phyloP scores from a whole-genome alignment of 2,113 vertebrate species.

The Notechis scutatus region DNA sequence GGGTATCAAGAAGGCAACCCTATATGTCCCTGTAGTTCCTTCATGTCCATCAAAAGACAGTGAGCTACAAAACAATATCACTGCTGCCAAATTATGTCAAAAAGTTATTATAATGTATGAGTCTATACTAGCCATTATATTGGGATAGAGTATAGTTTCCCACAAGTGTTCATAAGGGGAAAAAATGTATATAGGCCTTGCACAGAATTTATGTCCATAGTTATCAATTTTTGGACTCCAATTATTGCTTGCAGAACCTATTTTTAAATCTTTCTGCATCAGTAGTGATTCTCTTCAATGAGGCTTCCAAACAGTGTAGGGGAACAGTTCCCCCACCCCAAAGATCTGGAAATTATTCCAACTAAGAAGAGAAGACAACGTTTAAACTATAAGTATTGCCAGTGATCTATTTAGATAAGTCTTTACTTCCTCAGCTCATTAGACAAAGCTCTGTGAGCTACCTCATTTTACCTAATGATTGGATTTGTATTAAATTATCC shows the following conservation, averaged over 20 bases:
- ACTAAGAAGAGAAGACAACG: neutral
- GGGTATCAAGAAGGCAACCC: neutral
- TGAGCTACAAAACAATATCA: neutral
- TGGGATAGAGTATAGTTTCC: neutral
- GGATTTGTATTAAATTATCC: neutral
- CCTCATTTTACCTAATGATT: neutral
- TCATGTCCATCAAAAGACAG: neutral
- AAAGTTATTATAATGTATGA: neutral
- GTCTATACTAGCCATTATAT: neutral
- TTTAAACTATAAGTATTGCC: neutral
- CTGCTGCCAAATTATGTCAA: neutral
- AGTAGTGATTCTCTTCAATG: no score
- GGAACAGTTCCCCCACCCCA: neutral
- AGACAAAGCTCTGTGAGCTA: neutral
- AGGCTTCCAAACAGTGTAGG: neutral
- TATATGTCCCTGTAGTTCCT: neutral
- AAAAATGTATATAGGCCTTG: neutral
- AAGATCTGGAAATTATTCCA: neutral
- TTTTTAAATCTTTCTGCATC: neutral
- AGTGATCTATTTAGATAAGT: neutral
- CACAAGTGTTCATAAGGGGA: neutral
- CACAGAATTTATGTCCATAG: neutral
- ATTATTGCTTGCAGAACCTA: neutral
- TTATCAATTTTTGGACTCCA: neutral
- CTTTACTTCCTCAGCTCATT: neutral